Conservation (phyloP, 2,888 invertebrate genomes). For the Palloptera scutellata region DNA sequence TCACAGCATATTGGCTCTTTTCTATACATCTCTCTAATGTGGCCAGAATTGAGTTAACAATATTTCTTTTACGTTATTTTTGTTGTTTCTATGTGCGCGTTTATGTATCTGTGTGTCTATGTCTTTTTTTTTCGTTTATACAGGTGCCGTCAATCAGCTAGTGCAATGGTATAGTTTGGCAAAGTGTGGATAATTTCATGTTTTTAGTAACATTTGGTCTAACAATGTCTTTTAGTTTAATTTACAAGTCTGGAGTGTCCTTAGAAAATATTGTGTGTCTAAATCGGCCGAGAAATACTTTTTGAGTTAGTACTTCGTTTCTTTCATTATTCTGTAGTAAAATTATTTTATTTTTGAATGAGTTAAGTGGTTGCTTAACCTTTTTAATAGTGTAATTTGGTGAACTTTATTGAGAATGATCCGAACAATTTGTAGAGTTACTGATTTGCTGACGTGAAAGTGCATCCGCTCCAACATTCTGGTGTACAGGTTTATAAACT, state of each 20-base stretch:
- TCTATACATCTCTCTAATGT: background rate
- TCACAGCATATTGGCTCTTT: background rate
- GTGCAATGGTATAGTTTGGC: background rate
- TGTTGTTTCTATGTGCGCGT: conserved; percentile 11
- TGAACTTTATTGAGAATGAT: no score
- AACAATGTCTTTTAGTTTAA: background rate
- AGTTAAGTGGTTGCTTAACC: no score
- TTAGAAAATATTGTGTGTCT: conserved; percentile 12
- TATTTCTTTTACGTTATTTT: conserved; percentile 5
- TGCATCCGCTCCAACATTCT: background rate
- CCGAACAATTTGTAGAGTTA: background rate
- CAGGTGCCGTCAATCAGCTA: background rate
- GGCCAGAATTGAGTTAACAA: background rate
- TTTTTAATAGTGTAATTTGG: no score
- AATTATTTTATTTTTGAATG: background rate
- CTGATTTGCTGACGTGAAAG: conserved; percentile 4
- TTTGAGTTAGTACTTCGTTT: background rate
- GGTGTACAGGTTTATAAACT: conserved; percentile 13
- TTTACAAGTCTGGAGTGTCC: conserved; percentile 1
- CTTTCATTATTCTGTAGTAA: background rate
- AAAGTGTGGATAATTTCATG: background rate
- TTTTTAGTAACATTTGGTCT: background rate
- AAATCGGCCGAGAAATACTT: background rate
- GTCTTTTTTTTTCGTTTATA: conserved; percentile 1
- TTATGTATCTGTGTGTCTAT: conserved; percentile 7